A percentile compares a stretch with the other conserved stretches of the same genome.
These are phyloP conservation scores for Triplophysa yarkandensis DNA, from an alignment of 2,797 vertebrate genomes.

Conservation along the genomic window DNA sequence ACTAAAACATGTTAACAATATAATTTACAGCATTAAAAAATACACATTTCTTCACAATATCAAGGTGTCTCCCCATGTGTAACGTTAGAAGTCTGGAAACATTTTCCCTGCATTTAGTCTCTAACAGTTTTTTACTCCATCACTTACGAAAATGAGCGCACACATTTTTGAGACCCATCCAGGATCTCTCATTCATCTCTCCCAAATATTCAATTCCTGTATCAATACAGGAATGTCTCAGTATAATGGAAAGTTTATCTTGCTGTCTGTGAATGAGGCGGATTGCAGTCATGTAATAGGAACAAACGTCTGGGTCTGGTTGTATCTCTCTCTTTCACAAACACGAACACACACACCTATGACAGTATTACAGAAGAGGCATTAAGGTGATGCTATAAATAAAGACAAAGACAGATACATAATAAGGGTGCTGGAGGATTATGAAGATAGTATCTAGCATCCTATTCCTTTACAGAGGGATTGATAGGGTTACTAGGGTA, in stretches of 20 bases:
- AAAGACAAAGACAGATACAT: conserved; percentile 2
- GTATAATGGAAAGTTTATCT: conserved; percentile 31
- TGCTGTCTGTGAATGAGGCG: conserved; percentile 24
- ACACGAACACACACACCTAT: conserved; percentile 5
- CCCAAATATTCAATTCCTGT: conserved; percentile 45
- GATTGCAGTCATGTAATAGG: background rate
- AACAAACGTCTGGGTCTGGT: conserved; percentile 26
- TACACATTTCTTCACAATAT: background rate
- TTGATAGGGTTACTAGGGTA: background rate
- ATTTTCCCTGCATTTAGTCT: conserved; percentile 1
- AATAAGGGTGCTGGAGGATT: conserved; percentile 15
- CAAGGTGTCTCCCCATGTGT: conserved; percentile 5
- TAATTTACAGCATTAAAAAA: conserved; percentile 16
- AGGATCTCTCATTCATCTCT: conserved; percentile 33
- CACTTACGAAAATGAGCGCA: conserved; percentile 14
- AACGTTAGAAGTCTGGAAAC: conserved; percentile 28
- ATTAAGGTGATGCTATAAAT: conserved; percentile 4
- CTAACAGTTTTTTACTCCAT: conserved; percentile 13
- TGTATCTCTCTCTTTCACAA: conserved; percentile 5
- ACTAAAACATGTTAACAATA: background rate
- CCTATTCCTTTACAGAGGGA: conserved; percentile 23
- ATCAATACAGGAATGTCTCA: conserved; percentile 44
- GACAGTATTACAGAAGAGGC: background rate
- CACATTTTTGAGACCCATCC: conserved; percentile 14
- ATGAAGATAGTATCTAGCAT: conserved; percentile 8